These are phyloP conservation scores for Malurus melanocephalus DNA, from an alignment of 2,113 vertebrate genomes.

Conservation along the genomic window DNA sequence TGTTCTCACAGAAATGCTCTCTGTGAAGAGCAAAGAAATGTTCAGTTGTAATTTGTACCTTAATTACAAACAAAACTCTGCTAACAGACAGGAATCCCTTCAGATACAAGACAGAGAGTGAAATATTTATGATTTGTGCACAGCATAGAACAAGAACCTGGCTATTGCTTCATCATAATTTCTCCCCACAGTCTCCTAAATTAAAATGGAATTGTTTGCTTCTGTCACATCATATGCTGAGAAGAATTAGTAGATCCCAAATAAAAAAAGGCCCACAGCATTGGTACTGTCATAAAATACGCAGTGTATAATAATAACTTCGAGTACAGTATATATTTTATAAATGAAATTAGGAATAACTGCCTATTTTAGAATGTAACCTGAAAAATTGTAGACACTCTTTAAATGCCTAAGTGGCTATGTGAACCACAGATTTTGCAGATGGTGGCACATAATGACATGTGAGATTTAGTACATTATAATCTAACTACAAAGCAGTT, in stretches of 20 bases:
- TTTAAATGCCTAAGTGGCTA: not conserved
- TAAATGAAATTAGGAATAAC: not conserved
- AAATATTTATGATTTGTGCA: conserved; percentile 37
- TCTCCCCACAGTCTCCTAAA: conserved; percentile 19
- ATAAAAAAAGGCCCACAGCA: not conserved
- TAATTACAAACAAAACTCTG: conserved; percentile 34
- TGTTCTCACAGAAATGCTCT: not conserved
- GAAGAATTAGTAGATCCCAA: conserved; percentile 7
- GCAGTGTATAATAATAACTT: not conserved
- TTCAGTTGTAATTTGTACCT: conserved; percentile 18
- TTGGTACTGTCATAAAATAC: not conserved
- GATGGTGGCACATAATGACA: not conserved
- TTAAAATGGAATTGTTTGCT: conserved; percentile 32
- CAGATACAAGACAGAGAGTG: conserved; percentile 9
- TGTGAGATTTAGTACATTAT: not conserved
- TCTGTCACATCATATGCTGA: not conserved
- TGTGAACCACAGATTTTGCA: not conserved
- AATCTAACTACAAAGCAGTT: not conserved
- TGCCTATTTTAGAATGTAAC: not conserved
- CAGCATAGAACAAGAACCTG: not conserved
- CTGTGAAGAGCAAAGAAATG: not conserved
- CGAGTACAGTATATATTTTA: not conserved
- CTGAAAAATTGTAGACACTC: not conserved
- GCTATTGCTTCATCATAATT: not conserved
- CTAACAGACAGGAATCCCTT: not conserved